These are phyloP conservation scores for Apus apus DNA, from an alignment of 2,113 vertebrate genomes.

Conservation along the genomic window DNA sequence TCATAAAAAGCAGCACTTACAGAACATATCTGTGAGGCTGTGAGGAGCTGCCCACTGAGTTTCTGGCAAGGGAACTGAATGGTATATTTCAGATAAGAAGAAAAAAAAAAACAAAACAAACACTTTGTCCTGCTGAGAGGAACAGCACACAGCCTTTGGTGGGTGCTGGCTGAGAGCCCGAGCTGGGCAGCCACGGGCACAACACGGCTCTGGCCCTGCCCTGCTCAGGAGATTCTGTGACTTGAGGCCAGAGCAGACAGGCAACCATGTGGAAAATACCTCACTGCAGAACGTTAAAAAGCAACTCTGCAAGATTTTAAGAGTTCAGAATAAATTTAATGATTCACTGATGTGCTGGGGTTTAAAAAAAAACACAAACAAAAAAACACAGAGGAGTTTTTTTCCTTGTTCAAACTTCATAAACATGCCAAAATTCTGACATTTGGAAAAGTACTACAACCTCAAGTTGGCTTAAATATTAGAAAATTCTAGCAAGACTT, in stretches of 20 bases:
- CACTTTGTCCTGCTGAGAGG: background rate
- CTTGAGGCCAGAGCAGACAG: background rate
- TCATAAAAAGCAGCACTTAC: background rate
- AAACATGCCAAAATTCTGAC: background rate
- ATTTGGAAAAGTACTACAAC: background rate
- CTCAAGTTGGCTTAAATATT: background rate
- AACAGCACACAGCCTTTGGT: background rate
- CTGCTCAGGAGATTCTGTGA: background rate
- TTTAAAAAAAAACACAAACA: background rate
- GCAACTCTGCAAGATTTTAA: background rate
- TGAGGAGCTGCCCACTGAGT: background rate
- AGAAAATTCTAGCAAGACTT: background rate
- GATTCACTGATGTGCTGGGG: background rate
- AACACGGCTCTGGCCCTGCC: background rate
- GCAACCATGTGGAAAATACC: background rate
- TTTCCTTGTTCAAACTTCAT: background rate
- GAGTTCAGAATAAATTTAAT: background rate
- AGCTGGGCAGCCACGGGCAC: background rate
- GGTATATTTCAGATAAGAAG: background rate
- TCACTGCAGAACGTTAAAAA: background rate
- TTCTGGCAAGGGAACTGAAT: background rate
- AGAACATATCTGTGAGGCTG: background rate
- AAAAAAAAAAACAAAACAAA: background rate
- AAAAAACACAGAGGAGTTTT: rapidly evolving
- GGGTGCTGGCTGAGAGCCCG: background rate